Base-by-base conservation (phyloP, 2,113 vertebrate genomes). In the Pachycephala philippinensis region DNA sequence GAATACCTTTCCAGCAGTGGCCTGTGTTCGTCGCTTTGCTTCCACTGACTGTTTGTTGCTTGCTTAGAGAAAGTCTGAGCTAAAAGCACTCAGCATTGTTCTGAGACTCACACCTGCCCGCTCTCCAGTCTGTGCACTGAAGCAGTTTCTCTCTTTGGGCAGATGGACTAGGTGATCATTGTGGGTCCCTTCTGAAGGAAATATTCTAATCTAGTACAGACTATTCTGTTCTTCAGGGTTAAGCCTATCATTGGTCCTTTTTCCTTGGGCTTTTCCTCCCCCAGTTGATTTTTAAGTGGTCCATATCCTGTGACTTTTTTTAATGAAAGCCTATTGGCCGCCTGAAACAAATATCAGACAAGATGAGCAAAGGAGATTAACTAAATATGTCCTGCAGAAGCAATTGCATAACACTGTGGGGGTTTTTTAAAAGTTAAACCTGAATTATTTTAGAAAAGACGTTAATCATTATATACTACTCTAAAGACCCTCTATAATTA, bases 401-500 rank as follows among this genome's bases (percentile, higher is more conserved):
- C 59, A 86, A 68, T 76, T 88, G 59, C 75, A n/a, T 70, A 88
- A 78, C 44, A 52, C 39, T 33, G 10, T 44, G 22, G 16, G 33
- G 1, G 10, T 17, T 59, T 88, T 66, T 47, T 1, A 8, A 72
- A 91, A 66, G 81, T 39, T 52, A 75, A 78, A 86, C 23, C 39
- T 92, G 79, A 15, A 12, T 72, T 82, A 50, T 60, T 75, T 81
- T 53, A 75, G 61, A 65, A 82, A 75, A 69, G 0, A 45, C 60
- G n/a, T 77, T 92, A 84, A 84, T 88, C 70, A 84, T 69, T 63
- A 47, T 71, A 56, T 86, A n/a, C 24, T 60, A 26, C 59, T 96
- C 21, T 37, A 44, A 90, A 96, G 60, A 49, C 52, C 14, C 79
- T 77, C 87, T 94, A 40, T 95, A 96, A 96, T 96, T 96, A 96